Base-by-base conservation (phyloP, 2,797 vertebrate species). In the Scolopax rusticola region DNA sequence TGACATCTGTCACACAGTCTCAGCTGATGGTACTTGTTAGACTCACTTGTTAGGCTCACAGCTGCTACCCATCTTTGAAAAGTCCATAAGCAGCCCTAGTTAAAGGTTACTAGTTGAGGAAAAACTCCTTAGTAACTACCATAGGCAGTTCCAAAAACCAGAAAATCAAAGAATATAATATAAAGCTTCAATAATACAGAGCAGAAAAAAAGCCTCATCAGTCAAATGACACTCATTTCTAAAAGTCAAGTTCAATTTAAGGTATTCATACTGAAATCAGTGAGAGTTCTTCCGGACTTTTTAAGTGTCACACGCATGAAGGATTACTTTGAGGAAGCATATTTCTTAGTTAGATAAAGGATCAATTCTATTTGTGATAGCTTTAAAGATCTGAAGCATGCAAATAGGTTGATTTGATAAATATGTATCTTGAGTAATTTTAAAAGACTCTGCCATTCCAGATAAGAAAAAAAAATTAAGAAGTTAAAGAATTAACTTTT, bases 231-330 rank as follows among this genome's bases (percentile, higher is more conserved):
- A 60, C 10, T 68, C 6, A n/a, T 43, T 71, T 71, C 17, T 51
- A 81, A 88, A 82, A 91, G 60, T 21, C 36, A 74, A 60, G 12
- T 71, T 86, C 19, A 32, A 6, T 54, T 40, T 43, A n/a, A 93
- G 15, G 27, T 63, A n/a, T 59, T 67, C 27, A 6, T 54, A 80
- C 23, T 56, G 56, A 85, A 77, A 93, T 70, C 61, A 54, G 3
- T 54, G 3, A 65, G 11, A 67, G 21, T 12, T 83, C 25, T 79
- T 76, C 41, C 41, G 21, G 18, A 74, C 38, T 36, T 94, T 79
- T 32, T 40, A 83, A 9, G 0, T 32, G 30, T 53, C 73, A 84
- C 40, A 50, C 0, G 0, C 21, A 64, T 17, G 38, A 84, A 53
- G 24, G 30, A 84, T 77, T 70, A 60, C 21, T 81, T 33, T 45